Evolutionary conservation across 2,113 vertebrate genomes (phyloP).

Genomic region (Python bivittatus): DNA sequence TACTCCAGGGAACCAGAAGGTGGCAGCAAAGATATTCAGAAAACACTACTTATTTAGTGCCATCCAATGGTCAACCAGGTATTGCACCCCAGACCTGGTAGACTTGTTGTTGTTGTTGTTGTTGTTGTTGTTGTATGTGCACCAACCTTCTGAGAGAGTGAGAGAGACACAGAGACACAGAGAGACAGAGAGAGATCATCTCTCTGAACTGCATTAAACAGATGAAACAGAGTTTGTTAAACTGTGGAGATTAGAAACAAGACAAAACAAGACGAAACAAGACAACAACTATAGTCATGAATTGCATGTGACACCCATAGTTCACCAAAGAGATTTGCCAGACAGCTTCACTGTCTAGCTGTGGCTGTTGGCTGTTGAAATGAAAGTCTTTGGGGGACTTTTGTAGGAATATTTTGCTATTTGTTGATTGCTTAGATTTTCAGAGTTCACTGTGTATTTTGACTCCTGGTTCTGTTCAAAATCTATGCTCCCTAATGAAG

Average conservation of each 20-base stretch:
- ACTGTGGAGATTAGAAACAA: not conserved
- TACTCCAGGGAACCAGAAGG: too few species aligned
- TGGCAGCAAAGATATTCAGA: too few species aligned
- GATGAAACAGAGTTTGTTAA: rapidly evolving
- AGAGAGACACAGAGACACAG: not conserved
- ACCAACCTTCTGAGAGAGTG: not conserved
- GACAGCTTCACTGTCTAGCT: rapidly evolving
- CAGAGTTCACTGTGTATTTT: slow-evolving; percentile 19
- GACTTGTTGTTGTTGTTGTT: too few species aligned
- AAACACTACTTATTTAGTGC: too few species aligned
- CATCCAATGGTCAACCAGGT: too few species aligned
- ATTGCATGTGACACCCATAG: not conserved
- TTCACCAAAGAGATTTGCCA: not conserved
- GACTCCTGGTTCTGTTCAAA: slow-evolving; percentile 18
- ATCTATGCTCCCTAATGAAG: not conserved
- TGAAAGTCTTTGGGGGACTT: not conserved
- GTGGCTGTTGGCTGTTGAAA: not conserved
- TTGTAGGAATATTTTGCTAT: not conserved
- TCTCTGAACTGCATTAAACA: not conserved
- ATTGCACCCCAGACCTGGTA: too few species aligned
- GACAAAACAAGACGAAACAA: too few species aligned
- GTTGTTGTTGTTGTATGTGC: not conserved
- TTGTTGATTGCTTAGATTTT: slow-evolving; percentile 12
- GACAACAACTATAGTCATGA: not conserved
- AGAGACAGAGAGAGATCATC: not conserved